Evolutionary conservation across 2,113 vertebrate species (phyloP).

Genomic region (Ellobius talpinus): DNA sequence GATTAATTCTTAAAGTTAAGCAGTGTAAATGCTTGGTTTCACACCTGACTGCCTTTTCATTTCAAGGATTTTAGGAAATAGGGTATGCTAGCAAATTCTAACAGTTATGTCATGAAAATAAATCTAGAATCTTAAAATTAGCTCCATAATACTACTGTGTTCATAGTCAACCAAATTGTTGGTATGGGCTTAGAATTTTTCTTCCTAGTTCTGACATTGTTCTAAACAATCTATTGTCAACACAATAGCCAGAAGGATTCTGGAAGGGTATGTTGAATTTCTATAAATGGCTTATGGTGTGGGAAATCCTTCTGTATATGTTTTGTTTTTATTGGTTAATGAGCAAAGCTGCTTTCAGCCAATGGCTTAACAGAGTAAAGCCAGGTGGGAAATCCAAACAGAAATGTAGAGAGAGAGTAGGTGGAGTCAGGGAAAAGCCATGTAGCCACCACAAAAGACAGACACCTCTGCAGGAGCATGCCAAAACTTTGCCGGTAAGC

Average conservation of each 20-base stretch:
- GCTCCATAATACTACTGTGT: neutral
- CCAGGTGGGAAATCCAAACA: no score
- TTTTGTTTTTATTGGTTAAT: no score
- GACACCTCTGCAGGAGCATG: no score
- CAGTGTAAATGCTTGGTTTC: neutral
- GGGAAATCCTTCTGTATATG: no score
- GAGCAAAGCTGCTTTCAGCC: no score
- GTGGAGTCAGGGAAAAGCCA: no score
- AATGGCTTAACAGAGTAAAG: no score
- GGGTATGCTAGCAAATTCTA: neutral
- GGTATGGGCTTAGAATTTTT: neutral
- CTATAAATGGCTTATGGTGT: neutral
- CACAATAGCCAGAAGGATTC: neutral
- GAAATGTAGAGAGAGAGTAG: no score
- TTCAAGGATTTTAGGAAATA: slow-evolving; percentile 2
- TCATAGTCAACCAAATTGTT: neutral
- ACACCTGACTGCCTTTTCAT: neutral
- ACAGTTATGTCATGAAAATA: neutral
- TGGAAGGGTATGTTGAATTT: slow-evolving; percentile 8
- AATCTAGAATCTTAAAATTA: slow-evolving; percentile 15
- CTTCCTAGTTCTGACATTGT: neutral
- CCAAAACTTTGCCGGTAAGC: no score
- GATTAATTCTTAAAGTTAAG: neutral
- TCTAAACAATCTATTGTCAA: slow-evolving; percentile 2
- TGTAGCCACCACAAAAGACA: no score